Percentiles rank a stretch among this genome's conserved stretches.
Conservation (phyloP, 2,888 invertebrate genomes). For the Chydorus sphaericus region DNA sequence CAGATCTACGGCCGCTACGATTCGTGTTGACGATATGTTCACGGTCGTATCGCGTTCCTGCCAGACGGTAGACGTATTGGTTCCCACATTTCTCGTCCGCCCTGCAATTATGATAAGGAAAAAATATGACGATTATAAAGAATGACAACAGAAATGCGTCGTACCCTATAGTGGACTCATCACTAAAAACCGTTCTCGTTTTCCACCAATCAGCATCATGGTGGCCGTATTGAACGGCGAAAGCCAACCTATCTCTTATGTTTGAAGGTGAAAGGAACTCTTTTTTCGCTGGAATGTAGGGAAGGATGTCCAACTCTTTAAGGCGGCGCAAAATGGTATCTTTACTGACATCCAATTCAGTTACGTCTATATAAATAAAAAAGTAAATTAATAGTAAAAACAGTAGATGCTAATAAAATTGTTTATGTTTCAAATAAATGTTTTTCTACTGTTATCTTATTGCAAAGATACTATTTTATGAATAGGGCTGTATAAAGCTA, state of each 20-base stretch:
- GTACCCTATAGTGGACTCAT: neutral
- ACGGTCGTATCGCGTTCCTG: neutral
- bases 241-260: no score
- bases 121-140: neutral
- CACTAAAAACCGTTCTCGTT: neutral
- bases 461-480: no score
- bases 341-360: neutral
- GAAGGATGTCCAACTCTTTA: neutral
- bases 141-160: neutral
- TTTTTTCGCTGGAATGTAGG: neutral
- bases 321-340: neutral
- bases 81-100: neutral
- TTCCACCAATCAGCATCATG: neutral
- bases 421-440: no score
- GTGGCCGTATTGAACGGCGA: neutral
- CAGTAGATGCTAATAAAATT: neutral
- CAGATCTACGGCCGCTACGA: neutral
- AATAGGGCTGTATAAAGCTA: no score
- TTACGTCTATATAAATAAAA: neutral
- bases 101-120: neutral
- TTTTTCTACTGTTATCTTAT: no score
- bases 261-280: no score
- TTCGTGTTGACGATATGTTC: neutral
- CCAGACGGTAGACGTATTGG: neutral
- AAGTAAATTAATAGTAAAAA: neutral